Evolutionary conservation across 2,113 vertebrate genomes (phyloP).

Genomic region (Marcusenius ussheri): DNA sequence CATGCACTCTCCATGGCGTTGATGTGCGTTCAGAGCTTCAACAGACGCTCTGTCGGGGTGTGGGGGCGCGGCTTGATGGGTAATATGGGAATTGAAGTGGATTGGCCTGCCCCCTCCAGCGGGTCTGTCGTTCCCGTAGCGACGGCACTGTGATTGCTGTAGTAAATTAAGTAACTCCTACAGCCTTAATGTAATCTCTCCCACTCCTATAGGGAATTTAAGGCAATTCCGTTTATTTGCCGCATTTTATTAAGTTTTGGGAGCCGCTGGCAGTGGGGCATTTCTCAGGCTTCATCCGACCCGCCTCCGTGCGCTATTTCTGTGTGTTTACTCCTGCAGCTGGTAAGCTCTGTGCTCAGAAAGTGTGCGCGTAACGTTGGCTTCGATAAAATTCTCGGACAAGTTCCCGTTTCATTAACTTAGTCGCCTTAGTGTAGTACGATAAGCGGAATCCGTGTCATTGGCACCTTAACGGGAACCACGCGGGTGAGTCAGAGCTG

Average conservation of each 20-base stretch:
- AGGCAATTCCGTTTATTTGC: conserved; percentile 10
- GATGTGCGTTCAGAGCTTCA: neutral
- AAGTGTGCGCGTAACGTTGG: neutral
- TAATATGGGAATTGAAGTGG: conserved; percentile 3
- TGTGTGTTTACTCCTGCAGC: neutral
- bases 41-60: neutral
- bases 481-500: neutral
- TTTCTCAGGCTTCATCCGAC: neutral
- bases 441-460: neutral
- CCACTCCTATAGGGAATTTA: conserved; percentile 13
- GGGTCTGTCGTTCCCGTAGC: neutral
- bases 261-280: neutral
- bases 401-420: neutral
- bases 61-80: neutral
- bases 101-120: neutral
- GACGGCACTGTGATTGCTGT: neutral
- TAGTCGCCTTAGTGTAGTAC: neutral
- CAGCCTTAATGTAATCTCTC: conserved; percentile 11
- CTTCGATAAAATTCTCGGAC: neutral
- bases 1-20: neutral
- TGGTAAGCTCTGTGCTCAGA: neutral
- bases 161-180: conserved; percentile 13
- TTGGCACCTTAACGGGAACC: neutral
- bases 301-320: neutral
- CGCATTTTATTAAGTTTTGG: conserved; percentile 12